Evolutionary conservation across 2,113 vertebrate species (phyloP), one percentile per base, ranked within the genome.

Genomic region (Uria lomvia): DNA sequence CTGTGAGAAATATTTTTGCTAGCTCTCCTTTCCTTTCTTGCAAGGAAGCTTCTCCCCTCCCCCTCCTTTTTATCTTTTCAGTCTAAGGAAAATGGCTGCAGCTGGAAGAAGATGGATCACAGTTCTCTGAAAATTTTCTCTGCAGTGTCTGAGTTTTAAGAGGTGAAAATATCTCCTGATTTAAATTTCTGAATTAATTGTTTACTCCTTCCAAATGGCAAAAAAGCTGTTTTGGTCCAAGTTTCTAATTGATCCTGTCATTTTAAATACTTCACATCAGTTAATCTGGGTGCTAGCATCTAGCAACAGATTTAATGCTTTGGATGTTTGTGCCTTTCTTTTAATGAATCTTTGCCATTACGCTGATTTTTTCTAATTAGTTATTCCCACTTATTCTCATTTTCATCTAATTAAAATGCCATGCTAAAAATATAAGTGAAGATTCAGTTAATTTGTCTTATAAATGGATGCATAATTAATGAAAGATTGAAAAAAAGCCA

Each of bases 381-480:
- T 75, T 95, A 65, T 86, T 82, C 75, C 56, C 75, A 94, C 79
- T 91, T 86, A 87, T 82, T 91, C 70, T 85, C 60, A 68, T 91
- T 96, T 96, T 94, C 75, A 67, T 84, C 50, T 81, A 81, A 88
- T 88, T 93, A 88, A 96, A 95, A 92, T 92, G 65, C 85, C 55
- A 59, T 24, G 23, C 78, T 90, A 88, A 95, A 97, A 91, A 94
- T 93, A 49, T 49, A 84, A 84, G 21, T 75, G 63, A 93, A 62
- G 32, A 91, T 95, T 93, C 47, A 47, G 56, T 86, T 90, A 71
- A 90, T 92, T 93, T 88, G 21, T 81, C 59, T 63, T 74, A 81
- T 63, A 88, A 94, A 93, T 60, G 15, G 85, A 62, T 81, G 56
- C 27, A 78, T 92, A 94, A 88, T 94, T 96, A 96, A 93, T 80